Conservation (phyloP, 2,797 vertebrate species). For the Microctenopoma lineatum region DNA sequence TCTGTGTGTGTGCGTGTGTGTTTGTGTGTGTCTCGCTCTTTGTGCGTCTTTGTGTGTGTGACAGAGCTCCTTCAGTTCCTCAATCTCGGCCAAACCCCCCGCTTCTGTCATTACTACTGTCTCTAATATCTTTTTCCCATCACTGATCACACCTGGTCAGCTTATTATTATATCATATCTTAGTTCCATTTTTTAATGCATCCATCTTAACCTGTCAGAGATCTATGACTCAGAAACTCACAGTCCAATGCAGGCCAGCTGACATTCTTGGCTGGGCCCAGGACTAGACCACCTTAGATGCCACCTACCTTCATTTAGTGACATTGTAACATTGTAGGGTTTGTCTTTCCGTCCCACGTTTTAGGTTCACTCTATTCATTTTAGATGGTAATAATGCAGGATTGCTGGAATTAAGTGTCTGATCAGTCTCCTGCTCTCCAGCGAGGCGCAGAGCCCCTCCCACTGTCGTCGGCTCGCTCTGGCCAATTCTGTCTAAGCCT, state of each 20-base stretch:
- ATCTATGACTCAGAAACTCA: constrained; percentile 33
- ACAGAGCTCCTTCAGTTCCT: constrained; percentile 17
- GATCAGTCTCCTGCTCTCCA: too few relatives aligned
- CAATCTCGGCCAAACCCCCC: constrained; percentile 37
- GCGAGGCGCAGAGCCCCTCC: too few relatives aligned
- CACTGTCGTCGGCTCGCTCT: too few relatives aligned
- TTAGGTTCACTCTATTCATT: too few relatives aligned
- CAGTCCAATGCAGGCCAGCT: constrained; percentile 9
- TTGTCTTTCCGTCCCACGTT: too few relatives aligned
- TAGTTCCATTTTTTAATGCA: constrained; percentile 39
- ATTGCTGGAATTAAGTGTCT: too few relatives aligned
- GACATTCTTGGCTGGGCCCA: too few relatives aligned
- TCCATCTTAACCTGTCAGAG: constrained; percentile 24
- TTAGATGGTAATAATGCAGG: too few relatives aligned
- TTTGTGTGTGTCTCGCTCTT: constrained; percentile 1
- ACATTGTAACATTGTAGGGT: too few relatives aligned
- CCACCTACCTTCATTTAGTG: too few relatives aligned
- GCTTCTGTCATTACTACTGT: constrained; percentile 39
- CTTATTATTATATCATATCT: constrained; percentile 61
- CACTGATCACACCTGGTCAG: constrained; percentile 60
- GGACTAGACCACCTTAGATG: too few relatives aligned
- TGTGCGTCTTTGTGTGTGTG: not conserved
- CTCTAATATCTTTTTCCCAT: constrained; percentile 54
- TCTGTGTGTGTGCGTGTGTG: constrained; percentile 18
- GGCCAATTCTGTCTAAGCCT: too few relatives aligned